These are phyloP conservation scores for Hippoglossus stenolepis DNA, from an alignment of 2,113 vertebrate species.

Conservation along the genomic window DNA sequence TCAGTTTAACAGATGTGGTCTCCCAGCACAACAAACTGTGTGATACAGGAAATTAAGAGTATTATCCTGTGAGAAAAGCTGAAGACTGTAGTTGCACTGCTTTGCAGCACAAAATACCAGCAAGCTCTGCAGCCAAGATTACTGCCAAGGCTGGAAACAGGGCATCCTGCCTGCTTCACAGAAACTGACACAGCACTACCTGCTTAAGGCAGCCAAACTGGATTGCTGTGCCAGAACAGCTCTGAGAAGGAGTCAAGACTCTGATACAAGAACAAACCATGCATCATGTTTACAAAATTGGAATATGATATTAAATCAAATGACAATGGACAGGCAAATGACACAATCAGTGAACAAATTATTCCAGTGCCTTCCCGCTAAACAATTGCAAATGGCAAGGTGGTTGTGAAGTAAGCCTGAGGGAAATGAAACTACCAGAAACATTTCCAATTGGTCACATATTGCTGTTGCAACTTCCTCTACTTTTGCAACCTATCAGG, in stretches of 20 bases:
- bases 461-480: constrained; percentile 62
- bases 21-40: constrained; percentile 10
- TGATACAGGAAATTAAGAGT: background rate
- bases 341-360: background rate
- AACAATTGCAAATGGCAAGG: background rate
- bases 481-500: constrained; percentile 37
- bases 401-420: constrained; percentile 17
- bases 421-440: constrained; percentile 71
- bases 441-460: constrained; percentile 15
- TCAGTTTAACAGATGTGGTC: background rate
- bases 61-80: constrained; percentile 25
- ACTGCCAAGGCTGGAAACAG: constrained; percentile 38
- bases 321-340: background rate
- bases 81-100: constrained; percentile 3
- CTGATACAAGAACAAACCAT: constrained; percentile 7
- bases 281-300: background rate
- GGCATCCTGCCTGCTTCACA: constrained; percentile 38
- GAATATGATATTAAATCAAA: too few species aligned
- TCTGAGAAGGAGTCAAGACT: background rate
- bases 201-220: constrained; percentile 6
- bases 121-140: constrained; percentile 31
- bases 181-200: constrained; percentile 59
- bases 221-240: background rate
- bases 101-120: constrained; percentile 33
- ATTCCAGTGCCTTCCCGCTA: background rate